Conservation (phyloP, 2,888 invertebrate species). For the Meteorus cinctellus region DNA sequence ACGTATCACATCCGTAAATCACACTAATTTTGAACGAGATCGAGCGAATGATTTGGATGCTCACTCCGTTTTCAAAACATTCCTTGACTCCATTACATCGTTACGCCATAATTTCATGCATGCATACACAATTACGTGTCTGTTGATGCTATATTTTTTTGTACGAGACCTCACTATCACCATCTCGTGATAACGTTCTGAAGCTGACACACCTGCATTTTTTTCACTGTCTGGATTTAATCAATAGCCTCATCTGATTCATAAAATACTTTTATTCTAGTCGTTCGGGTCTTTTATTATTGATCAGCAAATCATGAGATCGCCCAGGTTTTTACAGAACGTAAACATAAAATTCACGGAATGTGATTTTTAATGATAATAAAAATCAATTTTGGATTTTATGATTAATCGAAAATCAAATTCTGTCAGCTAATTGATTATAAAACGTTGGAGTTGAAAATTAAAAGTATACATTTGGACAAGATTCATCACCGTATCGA, state of each 20-base stretch:
- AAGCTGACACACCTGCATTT: background rate
- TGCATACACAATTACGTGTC: background rate
- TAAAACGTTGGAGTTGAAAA: too few species aligned
- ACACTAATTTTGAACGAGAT: background rate
- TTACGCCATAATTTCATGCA: background rate
- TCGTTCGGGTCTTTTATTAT: background rate
- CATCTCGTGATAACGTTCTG: background rate
- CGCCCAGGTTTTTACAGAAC: too few species aligned
- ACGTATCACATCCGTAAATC: background rate
- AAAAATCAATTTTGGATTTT: too few species aligned
- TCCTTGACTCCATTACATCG: background rate
- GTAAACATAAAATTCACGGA: too few species aligned
- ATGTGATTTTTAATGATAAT: too few species aligned
- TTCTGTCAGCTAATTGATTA: too few species aligned
- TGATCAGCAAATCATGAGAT: background rate
- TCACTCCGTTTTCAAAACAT: constrained; percentile 2
- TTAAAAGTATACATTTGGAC: too few species aligned
- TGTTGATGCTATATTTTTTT: background rate
- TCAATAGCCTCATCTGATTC: background rate
- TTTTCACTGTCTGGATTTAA: background rate
- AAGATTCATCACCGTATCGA: too few species aligned
- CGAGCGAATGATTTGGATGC: background rate
- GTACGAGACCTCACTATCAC: background rate
- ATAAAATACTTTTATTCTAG: background rate
- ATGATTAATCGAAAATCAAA: too few species aligned